These are phyloP conservation scores for Bolborhynchus lineola DNA, from an alignment of 2,113 vertebrate genomes.

Conservation along the genomic window DNA sequence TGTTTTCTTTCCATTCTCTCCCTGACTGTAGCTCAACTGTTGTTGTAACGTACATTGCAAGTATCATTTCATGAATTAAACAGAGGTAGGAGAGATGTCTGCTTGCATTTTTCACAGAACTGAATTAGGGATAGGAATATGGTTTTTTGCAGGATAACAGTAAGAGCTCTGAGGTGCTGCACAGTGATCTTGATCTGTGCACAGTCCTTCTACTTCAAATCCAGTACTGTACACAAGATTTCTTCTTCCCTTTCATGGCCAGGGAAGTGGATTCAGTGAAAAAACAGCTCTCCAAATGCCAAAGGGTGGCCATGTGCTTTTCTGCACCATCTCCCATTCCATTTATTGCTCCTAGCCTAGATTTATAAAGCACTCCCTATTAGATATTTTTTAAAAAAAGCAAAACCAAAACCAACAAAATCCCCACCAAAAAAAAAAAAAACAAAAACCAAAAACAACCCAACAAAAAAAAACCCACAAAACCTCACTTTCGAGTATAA, in stretches of 20 bases:
- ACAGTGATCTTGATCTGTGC: background rate
- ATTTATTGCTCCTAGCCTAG: background rate
- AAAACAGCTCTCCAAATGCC: background rate
- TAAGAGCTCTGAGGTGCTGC: background rate
- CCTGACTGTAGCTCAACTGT: background rate
- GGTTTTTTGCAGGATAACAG: background rate
- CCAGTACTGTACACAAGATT: background rate
- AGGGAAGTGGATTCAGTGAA: background rate
- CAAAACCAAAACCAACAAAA: background rate
- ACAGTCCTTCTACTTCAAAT: background rate
- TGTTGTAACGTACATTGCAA: background rate
- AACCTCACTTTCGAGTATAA: background rate
- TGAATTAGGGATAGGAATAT: background rate
- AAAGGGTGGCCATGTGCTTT: background rate
- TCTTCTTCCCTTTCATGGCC: background rate
- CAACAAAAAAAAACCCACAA: background rate
- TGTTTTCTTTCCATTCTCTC: background rate
- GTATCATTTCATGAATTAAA: background rate
- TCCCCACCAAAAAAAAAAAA: background rate
- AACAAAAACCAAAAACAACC: background rate
- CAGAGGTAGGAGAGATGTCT: background rate
- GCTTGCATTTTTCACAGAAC: background rate
- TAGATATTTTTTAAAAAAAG: background rate
- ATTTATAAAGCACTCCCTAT: background rate
- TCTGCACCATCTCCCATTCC: background rate